Base-by-base conservation (phyloP, 2,888 invertebrate genomes). In the Colostygia pectinataria region DNA sequence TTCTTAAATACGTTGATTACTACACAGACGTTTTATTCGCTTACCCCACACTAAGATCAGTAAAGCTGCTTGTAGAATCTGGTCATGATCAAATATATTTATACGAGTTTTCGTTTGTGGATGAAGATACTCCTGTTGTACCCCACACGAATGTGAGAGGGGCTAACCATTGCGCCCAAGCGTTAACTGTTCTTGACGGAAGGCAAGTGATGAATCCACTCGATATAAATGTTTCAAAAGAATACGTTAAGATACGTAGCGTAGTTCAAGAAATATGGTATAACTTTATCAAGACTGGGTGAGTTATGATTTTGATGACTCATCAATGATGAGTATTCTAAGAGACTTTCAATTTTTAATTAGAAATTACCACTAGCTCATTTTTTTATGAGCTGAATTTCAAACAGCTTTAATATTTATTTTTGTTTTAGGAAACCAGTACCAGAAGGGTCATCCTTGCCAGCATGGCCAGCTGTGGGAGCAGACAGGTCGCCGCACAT, bases 11-110 rank as follows among this genome's bases (percentile, higher is more conserved):
- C 31, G 55, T 80, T 0, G 59, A 81, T 46, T 83, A 63, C 33
- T 77, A 71, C 31, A 58, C 74, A 1, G 89, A 93, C 89, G 40
- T 66, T 0, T 13, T 55, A 8, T 76, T 80, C 42, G 52, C 56
- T 0, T 68, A 67, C 47, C 53, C 74, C 0, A 64, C 63, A 7
- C 32, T 77, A 2, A 52, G 66, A 46, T 61, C 75, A 0, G 55
- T 68, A 0, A 65, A 68, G 7, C 32, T 74, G 5, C 71, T 75
- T 13, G 55, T 62, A 1, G 62, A 72, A 29, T 66, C 68, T 25
- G 76, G 80, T 1, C 66, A 80, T 48, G 45, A 75, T 36, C 50
- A 72, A 49, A 49, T 82, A 4, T 81, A 74, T 56, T 55, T 83
- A 31, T 83, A 77, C 41, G 66, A 75, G 47, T 83, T 71, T 53